Evolutionary conservation across 2,113 vertebrate species (phyloP), one percentile per base, ranked within the genome.

Genomic region (Ovibos moschatus): DNA sequence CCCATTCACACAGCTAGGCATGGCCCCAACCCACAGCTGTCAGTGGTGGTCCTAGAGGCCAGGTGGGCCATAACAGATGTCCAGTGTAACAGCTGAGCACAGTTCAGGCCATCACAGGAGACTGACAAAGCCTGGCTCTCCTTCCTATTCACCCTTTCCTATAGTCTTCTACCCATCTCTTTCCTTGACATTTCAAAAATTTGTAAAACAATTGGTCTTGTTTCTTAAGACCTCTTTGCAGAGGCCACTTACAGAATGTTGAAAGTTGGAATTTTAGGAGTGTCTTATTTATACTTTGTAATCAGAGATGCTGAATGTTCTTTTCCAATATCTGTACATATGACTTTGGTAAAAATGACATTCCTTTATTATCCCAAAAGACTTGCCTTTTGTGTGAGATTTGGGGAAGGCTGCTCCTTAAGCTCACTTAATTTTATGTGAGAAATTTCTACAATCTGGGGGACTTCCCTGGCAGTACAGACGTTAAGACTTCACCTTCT

Each of bases 171-270:
- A 40, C 50, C 13, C 23, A 53, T 12, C 28, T 64, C 89, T 92
- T 83, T 87, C 83, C 60, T 92, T 79, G 33, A 92, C 43, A 79
- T 90, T 92, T 96, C 79, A 85, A 89, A 94, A 25, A 43, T 28
- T 45, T 86, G 17, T 71, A 50, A 47, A 95, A 89, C 16, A 55
- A 47, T 43, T 81, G 13, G 6, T 60, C 45, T 93, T 93, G 17
- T 17, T 94, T 97, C 45, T 94, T 96, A 87, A 74, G 45, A 33
- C 30, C 14, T 62, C 25, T 64, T 81, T 55, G n/a, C 7, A 40
- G 28, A 40, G 1, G 6, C 2, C 36, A 67, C n/a, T 33, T 76
- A 82, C 2, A 28, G n/a, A 82, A 93, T 81, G 79, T 45, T 82
- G 71, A 81, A 62, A 74, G 83, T 25, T 74, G 40, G 78, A 79